Conservation (phyloP, 2,797 vertebrate species). For the Coluber constrictor region DNA sequence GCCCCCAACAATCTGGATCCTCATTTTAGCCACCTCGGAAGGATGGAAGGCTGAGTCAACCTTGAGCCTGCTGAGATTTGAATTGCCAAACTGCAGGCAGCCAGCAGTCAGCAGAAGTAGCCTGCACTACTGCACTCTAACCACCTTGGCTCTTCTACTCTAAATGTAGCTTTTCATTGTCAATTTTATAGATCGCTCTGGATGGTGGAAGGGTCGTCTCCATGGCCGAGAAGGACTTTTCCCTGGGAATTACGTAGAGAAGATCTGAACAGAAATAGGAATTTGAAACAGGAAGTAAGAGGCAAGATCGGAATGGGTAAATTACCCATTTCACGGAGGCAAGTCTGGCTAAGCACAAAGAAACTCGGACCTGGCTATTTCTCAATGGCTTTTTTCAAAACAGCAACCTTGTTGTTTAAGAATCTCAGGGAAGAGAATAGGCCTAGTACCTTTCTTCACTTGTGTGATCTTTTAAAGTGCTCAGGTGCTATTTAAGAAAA, state of each 20-base stretch:
- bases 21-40: too few relatives aligned
- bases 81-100: too few relatives aligned
- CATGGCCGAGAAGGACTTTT: constrained; percentile 89
- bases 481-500: neutral
- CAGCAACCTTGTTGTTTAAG: neutral
- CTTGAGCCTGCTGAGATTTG: too few relatives aligned
- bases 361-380: neutral
- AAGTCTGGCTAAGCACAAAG: neutral
- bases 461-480: neutral
- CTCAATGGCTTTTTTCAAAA: neutral
- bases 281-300: neutral
- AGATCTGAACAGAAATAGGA: constrained; percentile 76
- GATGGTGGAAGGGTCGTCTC: constrained; percentile 93
- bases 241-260: constrained; percentile 95
- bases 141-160: neutral
- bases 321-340: neutral
- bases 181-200: constrained; percentile 77
- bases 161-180: neutral
- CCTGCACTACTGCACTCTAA: too few relatives aligned
- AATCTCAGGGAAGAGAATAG: neutral
- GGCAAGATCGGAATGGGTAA: neutral
- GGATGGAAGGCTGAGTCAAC: too few relatives aligned
- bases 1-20: too few relatives aligned
- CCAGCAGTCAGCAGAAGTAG: too few relatives aligned
- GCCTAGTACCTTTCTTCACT: too few relatives aligned